phyloP scores from a whole-genome alignment of 2,797 vertebrate species.

The Nyctibius grandis region DNA sequence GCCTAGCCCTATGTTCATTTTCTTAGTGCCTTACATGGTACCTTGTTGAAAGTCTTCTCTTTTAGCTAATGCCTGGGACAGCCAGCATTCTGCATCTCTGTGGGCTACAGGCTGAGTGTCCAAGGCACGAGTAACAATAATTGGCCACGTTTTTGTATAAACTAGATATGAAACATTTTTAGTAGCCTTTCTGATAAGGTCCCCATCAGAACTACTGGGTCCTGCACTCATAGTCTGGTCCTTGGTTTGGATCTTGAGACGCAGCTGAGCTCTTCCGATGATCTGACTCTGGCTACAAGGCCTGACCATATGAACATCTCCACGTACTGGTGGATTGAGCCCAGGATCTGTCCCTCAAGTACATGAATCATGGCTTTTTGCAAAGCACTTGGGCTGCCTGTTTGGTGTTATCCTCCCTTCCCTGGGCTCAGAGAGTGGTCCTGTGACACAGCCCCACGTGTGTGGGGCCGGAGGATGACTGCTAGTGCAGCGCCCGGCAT shows the following conservation, averaged over 20 bases:
- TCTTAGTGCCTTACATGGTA: neutral
- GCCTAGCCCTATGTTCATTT: neutral
- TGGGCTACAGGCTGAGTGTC: neutral
- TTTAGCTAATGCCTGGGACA: neutral
- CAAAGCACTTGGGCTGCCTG: neutral
- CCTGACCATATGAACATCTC: neutral
- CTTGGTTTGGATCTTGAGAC: neutral
- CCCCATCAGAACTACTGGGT: neutral
- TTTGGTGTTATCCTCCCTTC: neutral
- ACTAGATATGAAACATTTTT: neutral
- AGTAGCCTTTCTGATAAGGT: rapidly evolving
- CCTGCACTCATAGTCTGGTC: neutral
- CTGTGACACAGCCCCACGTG: rapidly evolving
- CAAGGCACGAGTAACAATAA: neutral
- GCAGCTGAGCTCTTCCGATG: neutral
- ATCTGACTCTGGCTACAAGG: neutral
- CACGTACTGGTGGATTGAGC: neutral
- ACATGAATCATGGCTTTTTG: neutral
- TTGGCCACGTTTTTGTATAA: neutral
- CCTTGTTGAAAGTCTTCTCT: neutral
- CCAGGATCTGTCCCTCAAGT: rapidly evolving
- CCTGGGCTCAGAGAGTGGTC: neutral
- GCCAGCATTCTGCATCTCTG: neutral
- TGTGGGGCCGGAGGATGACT: neutral
- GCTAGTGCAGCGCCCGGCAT: neutral